A percentile compares a stretch with the other conserved stretches of the same genome.
phyloP scores from a whole-genome alignment of 1,140 invertebrate genomes.

The Trialeurodes vaporariorum region DNA sequence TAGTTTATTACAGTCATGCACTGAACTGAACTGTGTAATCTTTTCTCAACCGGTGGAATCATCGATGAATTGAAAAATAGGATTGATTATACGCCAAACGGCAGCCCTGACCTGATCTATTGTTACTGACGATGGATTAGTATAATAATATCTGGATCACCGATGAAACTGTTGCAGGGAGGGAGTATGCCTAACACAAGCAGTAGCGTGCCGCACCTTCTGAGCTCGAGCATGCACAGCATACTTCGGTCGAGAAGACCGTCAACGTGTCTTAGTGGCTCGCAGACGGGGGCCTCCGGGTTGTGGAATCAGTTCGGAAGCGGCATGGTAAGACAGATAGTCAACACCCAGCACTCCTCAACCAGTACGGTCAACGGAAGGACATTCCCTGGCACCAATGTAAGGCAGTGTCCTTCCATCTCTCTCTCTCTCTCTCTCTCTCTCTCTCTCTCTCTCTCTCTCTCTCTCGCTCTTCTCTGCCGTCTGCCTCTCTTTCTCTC shows the following conservation, averaged over 20 bases:
- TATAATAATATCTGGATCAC: too few relatives aligned
- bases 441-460: neutral
- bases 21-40: too few relatives aligned
- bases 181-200: slow-evolving; percentile 78
- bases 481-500: neutral
- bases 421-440: slow-evolving; percentile 15
- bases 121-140: too few relatives aligned
- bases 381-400: slow-evolving; percentile 54
- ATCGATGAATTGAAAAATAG: too few relatives aligned
- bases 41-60: too few relatives aligned
- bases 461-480: neutral
- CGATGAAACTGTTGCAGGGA: slow-evolving; percentile 44
- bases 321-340: slow-evolving; percentile 70
- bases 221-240: slow-evolving; percentile 69
- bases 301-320: slow-evolving; percentile 69
- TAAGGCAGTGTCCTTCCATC: slow-evolving; percentile 43
- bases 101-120: too few relatives aligned
- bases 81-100: too few relatives aligned
- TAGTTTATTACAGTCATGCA: too few relatives aligned
- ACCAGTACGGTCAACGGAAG: slow-evolving; percentile 48
- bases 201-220: slow-evolving; percentile 69
- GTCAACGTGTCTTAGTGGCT: slow-evolving; percentile 45
- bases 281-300: slow-evolving; percentile 36
- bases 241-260: slow-evolving; percentile 59
- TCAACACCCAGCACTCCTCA: slow-evolving; percentile 51